phyloP scores from a whole-genome alignment of 2,888 invertebrate species.

The Ophion obscuratus region DNA sequence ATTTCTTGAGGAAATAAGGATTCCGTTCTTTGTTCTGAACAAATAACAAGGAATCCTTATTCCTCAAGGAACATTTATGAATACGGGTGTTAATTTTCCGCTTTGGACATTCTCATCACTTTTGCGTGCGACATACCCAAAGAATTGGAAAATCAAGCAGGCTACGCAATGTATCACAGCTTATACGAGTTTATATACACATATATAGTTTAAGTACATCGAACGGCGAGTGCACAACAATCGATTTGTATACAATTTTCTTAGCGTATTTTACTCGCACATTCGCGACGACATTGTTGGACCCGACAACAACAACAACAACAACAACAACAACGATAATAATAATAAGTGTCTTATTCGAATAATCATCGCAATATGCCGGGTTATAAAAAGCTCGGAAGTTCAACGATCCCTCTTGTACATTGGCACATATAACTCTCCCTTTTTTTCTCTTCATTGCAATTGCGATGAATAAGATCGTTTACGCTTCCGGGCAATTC shows the following conservation, averaged over 20 bases:
- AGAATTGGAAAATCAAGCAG: not conserved
- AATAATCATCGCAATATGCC: slow-evolving; percentile 20
- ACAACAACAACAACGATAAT: not conserved
- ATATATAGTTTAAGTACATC: slow-evolving; percentile 2
- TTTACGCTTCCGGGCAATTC: not conserved
- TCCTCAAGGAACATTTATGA: too few relatives aligned
- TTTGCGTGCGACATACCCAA: not conserved
- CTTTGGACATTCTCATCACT: not conserved
- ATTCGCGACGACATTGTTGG: slow-evolving; percentile 26
- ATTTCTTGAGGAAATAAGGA: too few relatives aligned
- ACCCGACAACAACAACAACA: not conserved
- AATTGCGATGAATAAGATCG: not conserved
- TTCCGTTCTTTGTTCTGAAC: too few relatives aligned
- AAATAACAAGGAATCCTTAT: too few relatives aligned
- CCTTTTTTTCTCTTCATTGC: not conserved
- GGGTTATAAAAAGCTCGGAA: slow-evolving; percentile 21
- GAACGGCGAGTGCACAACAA: not conserved
- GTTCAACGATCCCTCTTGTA: slow-evolving; percentile 15
- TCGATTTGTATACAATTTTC: slow-evolving; percentile 31
- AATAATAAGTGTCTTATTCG: slow-evolving; percentile 24
- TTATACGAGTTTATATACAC: not conserved
- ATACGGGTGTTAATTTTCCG: not conserved
- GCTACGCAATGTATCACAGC: not conserved
- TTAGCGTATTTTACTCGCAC: slow-evolving; percentile 14
- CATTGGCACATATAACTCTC: not conserved